Base-by-base conservation (phyloP, 2,797 vertebrate genomes). In the Sternotherus odoratus region DNA sequence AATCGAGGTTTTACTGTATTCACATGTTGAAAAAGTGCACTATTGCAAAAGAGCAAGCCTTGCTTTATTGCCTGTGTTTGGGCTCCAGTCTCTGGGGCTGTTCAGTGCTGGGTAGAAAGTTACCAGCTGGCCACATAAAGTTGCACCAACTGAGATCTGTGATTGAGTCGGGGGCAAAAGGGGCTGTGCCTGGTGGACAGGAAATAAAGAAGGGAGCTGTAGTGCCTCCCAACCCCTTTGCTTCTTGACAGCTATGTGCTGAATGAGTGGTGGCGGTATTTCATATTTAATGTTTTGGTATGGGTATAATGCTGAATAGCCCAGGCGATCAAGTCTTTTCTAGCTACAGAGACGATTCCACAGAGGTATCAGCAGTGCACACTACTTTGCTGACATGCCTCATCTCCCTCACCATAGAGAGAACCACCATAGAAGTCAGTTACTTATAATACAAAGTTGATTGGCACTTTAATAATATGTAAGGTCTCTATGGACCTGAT, bases 21-120 rank as follows among this genome's bases (percentile, higher is more conserved):
- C 74, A 57, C 0, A 0, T 11, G 23, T 78, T 66, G 84, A 51
- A 57, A 89, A 36, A 33, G 53, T n/a, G 33, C 54, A 23, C 8
- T 56, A 2, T 17, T 49, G 56, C 56, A 23, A 74, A 77, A 12
- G 77, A 49, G 2, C 33, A 13, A 80, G 74, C 6, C 0, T 6
- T n/a, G 6, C 7, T 84, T 48, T 78, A 17, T 11, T 28, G 46
- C 33, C 50, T 60, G 24, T 9, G 4, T 8, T 87, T 6, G 16
- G 30, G 12, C n/a, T 1, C 81, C 56, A 26, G 21, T 77, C 54
- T 87, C 30, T 54, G 63, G 1, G 3, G 1, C 0, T 8, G 6
- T 0, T 1, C 46, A 78, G 54, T 17, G 1, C 21, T 24, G 74
- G 21, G 33, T 15, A 39, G 85, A n/a, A 66, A 56, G 51, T 46